Evolutionary conservation across 2,888 invertebrate species (phyloP).

Genomic region (Pasiphila rectangulata): DNA sequence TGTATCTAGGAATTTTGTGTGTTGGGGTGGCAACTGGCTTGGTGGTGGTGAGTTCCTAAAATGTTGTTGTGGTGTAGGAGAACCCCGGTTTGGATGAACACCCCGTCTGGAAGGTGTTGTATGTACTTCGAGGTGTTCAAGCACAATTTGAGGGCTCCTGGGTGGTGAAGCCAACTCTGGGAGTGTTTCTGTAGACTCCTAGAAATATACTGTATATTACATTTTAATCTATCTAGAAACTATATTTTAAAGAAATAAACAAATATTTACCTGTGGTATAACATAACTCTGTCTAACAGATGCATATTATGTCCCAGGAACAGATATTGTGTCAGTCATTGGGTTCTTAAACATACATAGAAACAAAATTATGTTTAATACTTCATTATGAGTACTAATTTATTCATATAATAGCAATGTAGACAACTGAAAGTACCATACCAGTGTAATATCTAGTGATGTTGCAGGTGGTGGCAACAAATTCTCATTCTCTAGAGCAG

Average conservation of each 20-base stretch:
- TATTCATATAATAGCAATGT: constrained; percentile 1
- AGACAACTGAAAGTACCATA: no score
- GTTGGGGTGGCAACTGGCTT: no score
- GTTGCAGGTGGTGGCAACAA: not conserved
- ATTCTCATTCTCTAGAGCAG: no score
- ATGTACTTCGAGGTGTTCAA: not conserved
- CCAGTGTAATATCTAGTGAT: not conserved
- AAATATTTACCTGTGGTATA: constrained; percentile 4
- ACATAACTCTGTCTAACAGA: constrained; percentile 1
- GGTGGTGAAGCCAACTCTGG: constrained; percentile 1
- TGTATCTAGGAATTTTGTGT: no score
- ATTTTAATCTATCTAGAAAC: not conserved
- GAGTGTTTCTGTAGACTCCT: constrained; percentile 2
- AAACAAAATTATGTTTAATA: constrained; percentile 3
- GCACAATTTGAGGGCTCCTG: constrained; percentile 2
- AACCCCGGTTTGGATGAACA: no score
- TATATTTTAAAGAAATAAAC: constrained; percentile 1
- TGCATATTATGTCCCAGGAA: constrained; percentile 5
- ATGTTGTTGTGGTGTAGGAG: no score
- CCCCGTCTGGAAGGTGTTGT: constrained; percentile 7
- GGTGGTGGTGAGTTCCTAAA: no score
- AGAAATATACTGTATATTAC: not conserved
- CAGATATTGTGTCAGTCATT: not conserved
- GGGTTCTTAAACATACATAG: constrained; percentile 5
- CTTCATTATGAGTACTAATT: constrained; percentile 1